Evolutionary conservation across 2,797 vertebrate genomes (phyloP).

Genomic region (Cheirogaleus major): DNA sequence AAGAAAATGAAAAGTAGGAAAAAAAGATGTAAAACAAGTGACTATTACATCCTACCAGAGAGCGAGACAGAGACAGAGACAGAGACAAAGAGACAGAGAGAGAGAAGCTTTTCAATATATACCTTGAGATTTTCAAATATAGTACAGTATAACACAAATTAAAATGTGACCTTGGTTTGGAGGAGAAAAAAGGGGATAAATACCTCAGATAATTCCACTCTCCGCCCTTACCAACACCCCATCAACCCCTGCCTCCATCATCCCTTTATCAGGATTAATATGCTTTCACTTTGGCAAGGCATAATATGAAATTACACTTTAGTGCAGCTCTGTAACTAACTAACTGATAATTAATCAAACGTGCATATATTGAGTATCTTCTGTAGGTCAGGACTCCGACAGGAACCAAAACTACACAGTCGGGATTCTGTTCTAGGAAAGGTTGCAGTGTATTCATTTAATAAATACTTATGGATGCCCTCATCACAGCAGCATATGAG

Average conservation of each 20-base stretch:
- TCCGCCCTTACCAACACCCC: neutral
- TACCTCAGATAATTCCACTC: rapidly evolving
- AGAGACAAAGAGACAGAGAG: rapidly evolving
- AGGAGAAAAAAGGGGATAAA: neutral
- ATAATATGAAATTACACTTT: neutral
- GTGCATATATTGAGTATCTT: neutral
- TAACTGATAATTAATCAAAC: neutral
- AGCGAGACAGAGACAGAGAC: neutral
- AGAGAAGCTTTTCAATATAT: neutral
- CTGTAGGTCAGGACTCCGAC: neutral
- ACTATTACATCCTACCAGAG: neutral
- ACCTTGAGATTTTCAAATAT: neutral
- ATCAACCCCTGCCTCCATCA: neutral
- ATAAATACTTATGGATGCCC: neutral
- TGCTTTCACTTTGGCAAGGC: neutral
- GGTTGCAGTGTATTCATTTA: neutral
- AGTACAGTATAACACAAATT: neutral
- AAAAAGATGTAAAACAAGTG: neutral
- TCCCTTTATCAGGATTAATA: neutral
- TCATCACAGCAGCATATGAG: neutral
- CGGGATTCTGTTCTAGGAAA: neutral
- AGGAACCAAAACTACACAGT: neutral
- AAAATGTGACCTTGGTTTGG: neutral
- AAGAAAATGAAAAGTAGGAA: neutral
- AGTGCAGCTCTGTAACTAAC: neutral